Conservation (phyloP, 2,888 invertebrate genomes). For the Argyresthia albistria region DNA sequence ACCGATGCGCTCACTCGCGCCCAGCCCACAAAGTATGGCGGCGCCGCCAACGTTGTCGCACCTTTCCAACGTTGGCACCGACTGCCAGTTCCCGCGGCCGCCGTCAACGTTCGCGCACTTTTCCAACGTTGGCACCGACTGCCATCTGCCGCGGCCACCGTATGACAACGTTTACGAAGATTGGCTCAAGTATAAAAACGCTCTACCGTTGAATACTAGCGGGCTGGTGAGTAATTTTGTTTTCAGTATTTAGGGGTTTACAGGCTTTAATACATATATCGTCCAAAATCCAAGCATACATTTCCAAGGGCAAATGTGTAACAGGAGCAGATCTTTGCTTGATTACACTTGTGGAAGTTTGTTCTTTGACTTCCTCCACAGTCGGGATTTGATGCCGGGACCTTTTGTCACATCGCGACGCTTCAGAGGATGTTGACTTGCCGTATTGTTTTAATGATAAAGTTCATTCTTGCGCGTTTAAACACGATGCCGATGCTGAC, state of each 20-base stretch:
- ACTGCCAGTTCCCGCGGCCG: slow-evolving; percentile 34
- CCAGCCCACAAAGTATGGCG: background rate
- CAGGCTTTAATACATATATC: background rate
- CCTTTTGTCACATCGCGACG: background rate
- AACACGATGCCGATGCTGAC: too few species aligned
- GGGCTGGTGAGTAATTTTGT: slow-evolving; percentile 44
- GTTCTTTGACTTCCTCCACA: too few species aligned
- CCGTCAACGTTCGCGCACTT: slow-evolving; percentile 20
- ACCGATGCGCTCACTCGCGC: slow-evolving; percentile 26
- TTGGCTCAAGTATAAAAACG: slow-evolving; percentile 69
- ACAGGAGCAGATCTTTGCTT: background rate
- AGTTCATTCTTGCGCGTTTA: too few species aligned
- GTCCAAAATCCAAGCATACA: background rate
- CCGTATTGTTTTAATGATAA: too few species aligned
- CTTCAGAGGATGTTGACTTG: too few species aligned
- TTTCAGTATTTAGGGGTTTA: background rate
- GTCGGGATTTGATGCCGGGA: too few species aligned
- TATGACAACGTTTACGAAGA: slow-evolving; percentile 66
- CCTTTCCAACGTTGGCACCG: slow-evolving; percentile 34
- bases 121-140: slow-evolving; percentile 37
- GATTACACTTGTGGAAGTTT: too few species aligned
- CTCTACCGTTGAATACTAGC: slow-evolving; percentile 55
- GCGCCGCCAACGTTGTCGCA: slow-evolving; percentile 18
- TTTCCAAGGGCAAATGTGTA: too few species aligned
- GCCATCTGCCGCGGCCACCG: slow-evolving; percentile 31